Conservation (phyloP, 2,113 vertebrate genomes). For the Oncorhynchus gorbuscha region DNA sequence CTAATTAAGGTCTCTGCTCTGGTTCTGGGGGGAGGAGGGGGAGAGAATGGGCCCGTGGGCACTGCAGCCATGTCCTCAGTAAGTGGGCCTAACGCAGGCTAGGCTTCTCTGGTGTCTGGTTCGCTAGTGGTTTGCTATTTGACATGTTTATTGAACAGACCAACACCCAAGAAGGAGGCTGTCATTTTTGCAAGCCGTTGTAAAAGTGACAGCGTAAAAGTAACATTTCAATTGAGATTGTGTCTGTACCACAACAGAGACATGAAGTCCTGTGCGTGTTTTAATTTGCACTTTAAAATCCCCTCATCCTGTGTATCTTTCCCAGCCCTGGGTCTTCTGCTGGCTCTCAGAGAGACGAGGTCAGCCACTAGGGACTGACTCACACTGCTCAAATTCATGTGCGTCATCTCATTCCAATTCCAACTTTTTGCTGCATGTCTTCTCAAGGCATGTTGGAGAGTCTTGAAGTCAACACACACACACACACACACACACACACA, state of each 20-base stretch:
- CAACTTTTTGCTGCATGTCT: conserved; percentile 11
- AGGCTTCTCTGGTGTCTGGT: background rate
- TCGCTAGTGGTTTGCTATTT: background rate
- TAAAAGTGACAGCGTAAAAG: background rate
- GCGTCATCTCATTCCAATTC: conserved; percentile 25
- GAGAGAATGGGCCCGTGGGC: background rate
- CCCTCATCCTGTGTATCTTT: background rate
- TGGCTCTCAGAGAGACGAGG: background rate
- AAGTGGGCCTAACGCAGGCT: background rate
- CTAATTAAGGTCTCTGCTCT: conserved; percentile 21
- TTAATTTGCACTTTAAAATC: background rate
- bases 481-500: background rate
- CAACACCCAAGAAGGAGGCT: background rate
- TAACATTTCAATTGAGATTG: background rate
- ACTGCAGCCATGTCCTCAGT: background rate
- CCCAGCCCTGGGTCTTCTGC: background rate
- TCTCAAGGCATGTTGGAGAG: background rate
- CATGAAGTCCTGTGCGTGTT: background rate
- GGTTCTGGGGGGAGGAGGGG: no score
- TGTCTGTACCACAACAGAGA: background rate
- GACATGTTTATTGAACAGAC: background rate
- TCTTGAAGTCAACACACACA: background rate
- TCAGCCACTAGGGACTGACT: conserved; percentile 6
- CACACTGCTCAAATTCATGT: conserved; percentile 13
- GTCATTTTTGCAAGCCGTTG: background rate